A percentile compares a stretch with the other conserved stretches of the same genome.
Conservation (phyloP, 2,888 invertebrate genomes). For the Ornithoptera alexandrae region DNA sequence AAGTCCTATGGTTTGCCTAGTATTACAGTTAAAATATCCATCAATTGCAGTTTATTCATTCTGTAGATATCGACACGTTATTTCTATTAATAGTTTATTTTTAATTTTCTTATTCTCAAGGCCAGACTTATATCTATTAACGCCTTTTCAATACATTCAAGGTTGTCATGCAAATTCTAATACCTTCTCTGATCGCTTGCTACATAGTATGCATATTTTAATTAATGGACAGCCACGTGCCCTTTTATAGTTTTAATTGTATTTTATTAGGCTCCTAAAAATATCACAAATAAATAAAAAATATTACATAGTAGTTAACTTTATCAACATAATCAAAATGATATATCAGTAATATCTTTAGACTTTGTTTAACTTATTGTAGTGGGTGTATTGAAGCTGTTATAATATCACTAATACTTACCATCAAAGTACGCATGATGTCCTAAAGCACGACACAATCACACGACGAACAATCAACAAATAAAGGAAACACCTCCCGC, state of each 20-base stretch:
- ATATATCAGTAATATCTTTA: too few species aligned
- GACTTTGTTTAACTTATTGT: not conserved
- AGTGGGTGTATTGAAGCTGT: not conserved
- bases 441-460: slow-evolving; percentile 70
- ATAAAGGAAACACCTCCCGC: slow-evolving; percentile 75
- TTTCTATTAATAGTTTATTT: not conserved
- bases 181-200: slow-evolving; percentile 52
- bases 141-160: slow-evolving; percentile 63
- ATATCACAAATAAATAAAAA: too few species aligned
- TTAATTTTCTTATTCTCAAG: slow-evolving; percentile 49
- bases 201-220: slow-evolving; percentile 46
- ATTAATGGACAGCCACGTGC: slow-evolving; percentile 34
- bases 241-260: too few species aligned
- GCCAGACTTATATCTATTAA: slow-evolving; percentile 44
- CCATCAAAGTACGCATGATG: slow-evolving; percentile 74
- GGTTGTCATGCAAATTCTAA: slow-evolving; percentile 61
- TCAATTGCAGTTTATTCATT: slow-evolving; percentile 10
- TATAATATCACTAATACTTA: slow-evolving; percentile 53
- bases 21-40: not conserved
- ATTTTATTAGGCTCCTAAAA: too few species aligned
- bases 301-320: too few species aligned
- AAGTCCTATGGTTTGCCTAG: not conserved
- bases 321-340: too few species aligned
- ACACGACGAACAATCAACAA: slow-evolving; percentile 72
- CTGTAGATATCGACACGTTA: not conserved